These are phyloP conservation scores for Thomomys bottae DNA, from an alignment of 2,113 vertebrate genomes.

Conservation along the genomic window DNA sequence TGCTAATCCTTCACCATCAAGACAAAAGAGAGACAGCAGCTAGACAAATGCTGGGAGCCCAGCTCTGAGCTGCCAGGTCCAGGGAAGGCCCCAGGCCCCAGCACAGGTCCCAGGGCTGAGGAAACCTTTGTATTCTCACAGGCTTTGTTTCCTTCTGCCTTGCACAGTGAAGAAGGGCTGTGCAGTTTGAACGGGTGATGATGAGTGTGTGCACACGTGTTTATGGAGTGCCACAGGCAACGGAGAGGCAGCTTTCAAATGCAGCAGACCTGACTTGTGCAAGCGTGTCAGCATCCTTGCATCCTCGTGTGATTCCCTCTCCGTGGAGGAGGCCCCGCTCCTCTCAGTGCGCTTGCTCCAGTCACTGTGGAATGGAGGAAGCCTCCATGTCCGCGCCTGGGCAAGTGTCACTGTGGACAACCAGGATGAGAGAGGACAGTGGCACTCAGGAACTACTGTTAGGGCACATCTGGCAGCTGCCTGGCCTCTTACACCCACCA, in stretches of 20 bases:
- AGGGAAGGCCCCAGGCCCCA: not conserved
- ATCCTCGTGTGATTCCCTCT: too few species aligned
- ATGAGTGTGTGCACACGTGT: not conserved
- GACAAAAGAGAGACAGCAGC: not conserved
- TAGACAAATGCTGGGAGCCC: too few species aligned
- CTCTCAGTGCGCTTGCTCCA: conserved; percentile 42
- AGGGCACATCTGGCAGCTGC: not conserved
- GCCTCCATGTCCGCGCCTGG: fast-evolving
- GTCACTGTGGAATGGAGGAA: not conserved
- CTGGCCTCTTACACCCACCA: not conserved
- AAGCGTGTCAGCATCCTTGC: too few species aligned
- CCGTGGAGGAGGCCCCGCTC: too few species aligned
- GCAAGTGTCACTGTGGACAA: not conserved
- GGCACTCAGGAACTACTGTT: not conserved
- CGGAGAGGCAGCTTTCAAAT: not conserved
- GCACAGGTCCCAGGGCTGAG: too few species aligned
- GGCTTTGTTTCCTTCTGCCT: not conserved
- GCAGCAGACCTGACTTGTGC: conserved; percentile 45
- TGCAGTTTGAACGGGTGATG: not conserved
- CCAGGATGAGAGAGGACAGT: not conserved
- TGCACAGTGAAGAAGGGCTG: not conserved
- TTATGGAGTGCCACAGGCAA: not conserved
- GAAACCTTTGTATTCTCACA: not conserved
- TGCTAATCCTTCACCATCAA: not conserved
- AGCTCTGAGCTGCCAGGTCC: not conserved